Percentiles rank a stretch among this genome's conserved stretches.
phyloP scores from a whole-genome alignment of 2,888 invertebrate genomes.

The Ichneumoninae sp. region DNA sequence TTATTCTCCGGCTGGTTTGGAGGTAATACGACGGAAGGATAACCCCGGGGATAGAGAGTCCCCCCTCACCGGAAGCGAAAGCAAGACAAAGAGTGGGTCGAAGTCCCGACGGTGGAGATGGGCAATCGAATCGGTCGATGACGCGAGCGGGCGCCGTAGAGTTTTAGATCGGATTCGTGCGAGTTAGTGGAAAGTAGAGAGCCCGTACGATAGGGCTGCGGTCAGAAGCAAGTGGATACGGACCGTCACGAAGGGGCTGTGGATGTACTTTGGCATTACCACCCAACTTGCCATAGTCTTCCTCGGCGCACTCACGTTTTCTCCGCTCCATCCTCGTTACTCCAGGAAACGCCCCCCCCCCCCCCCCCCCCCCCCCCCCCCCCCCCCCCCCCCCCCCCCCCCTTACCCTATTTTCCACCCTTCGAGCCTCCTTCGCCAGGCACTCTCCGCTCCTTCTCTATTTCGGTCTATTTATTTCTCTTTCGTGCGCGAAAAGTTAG shows the following conservation, averaged over 20 bases:
- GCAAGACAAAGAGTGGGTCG: conserved; percentile 20
- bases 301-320: conserved; percentile 1
- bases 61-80: conserved; percentile 9
- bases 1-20: conserved; percentile 37
- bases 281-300: background rate
- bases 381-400: background rate
- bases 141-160: conserved; percentile 29
- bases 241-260: conserved; percentile 24
- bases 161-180: conserved; percentile 53
- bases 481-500: conserved; percentile 16
- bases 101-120: conserved; percentile 31
- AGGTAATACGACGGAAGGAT: conserved; percentile 32
- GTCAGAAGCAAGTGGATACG: conserved; percentile 62
- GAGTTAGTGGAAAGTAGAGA: conserved; percentile 61
- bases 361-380: background rate
- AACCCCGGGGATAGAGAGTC: conserved; percentile 17
- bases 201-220: conserved; percentile 45
- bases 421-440: background rate
- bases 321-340: conserved; percentile 57
- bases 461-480: conserved; percentile 10
- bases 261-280: conserved; percentile 10
- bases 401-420: conserved; percentile 36
- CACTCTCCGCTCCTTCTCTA: background rate
- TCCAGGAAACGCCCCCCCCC: conserved; percentile 14
- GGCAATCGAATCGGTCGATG: conserved; percentile 53